Evolutionary conservation across 2,113 vertebrate species (phyloP), one percentile per base, ranked within the genome.

Genomic region (Phrynosoma blainvillii): DNA sequence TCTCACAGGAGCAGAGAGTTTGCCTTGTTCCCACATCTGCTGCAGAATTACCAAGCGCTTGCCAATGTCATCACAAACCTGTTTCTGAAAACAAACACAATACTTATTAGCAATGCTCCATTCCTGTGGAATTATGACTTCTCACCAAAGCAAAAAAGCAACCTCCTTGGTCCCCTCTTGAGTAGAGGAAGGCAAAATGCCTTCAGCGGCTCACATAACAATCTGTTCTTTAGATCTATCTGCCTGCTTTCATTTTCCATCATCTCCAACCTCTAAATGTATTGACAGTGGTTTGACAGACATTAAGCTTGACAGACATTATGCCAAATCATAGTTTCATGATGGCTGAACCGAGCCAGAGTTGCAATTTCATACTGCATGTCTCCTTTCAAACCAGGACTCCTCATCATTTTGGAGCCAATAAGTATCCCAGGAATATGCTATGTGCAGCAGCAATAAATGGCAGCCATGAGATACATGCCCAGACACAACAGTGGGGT

Each of bases 51-150:
- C 95, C 88, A 99, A 95, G 16, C 98, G 96, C 87, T 98, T 97
- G 27, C 93, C 96, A 18, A 99, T 97, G n/a, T 99, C 98, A 86
- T 98, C 97, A 90, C 97, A 98, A 82, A 99, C 97, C 96, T 99
- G 98, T 85, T 96, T 98, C 99, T 99, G 91, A 85, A 90, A n/a
- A 92, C 25, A 90, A 36, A 90, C 74, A 81, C 9, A 27, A 66
- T 79, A 66, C 79, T 87, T 73, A 74, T 32, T 68, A 75, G 47
- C 18, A 66, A 27, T 62, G 8, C 68, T 47, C n/a, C 42, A 74
- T 23, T 21, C 66, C 13, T 12, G 10, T 59, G 42, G 40, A 80
- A 59, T 65, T 75, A 8, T 40, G 16, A 52, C 32, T 56, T n/a
- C 36, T 47, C n/a, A 42, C 20, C 71, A 73, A 12, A 32, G 14